phyloP scores from a whole-genome alignment of 2,888 invertebrate species.

The Eretmocerus hayati region DNA sequence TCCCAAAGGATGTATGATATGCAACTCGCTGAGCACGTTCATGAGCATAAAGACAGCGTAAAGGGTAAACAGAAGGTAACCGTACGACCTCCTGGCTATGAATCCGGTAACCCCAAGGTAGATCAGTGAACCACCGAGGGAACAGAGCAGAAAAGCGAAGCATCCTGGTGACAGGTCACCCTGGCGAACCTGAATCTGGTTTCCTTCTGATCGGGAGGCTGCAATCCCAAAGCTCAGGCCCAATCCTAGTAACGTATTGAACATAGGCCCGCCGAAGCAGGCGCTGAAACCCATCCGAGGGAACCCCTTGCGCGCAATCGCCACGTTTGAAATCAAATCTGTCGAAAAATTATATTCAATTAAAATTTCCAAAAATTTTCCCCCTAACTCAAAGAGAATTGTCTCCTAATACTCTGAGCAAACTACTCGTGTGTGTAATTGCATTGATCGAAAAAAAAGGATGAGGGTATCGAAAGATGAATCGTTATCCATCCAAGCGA shows the following conservation, averaged over 20 bases:
- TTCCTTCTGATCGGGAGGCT: conserved; percentile 25
- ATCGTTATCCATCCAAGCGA: too few species aligned
- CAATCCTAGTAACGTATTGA: conserved; percentile 50
- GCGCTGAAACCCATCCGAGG: conserved; percentile 62
- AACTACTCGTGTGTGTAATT: too few species aligned
- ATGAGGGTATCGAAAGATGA: too few species aligned
- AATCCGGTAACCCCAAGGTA: conserved; percentile 48
- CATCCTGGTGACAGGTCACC: conserved; percentile 47
- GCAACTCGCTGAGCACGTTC: conserved; percentile 49
- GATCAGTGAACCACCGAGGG: conserved; percentile 45
- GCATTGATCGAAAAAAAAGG: too few species aligned
- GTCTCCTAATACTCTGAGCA: too few species aligned
- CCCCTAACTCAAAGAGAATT: too few species aligned
- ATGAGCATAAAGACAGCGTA: conserved; percentile 50
- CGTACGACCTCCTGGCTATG: conserved; percentile 47
- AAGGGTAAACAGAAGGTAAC: conserved; percentile 46
- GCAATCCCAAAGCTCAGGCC: conserved; percentile 44
- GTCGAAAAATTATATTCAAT: too few species aligned
- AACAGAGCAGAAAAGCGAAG: conserved; percentile 46
- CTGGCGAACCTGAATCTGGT: conserved; percentile 36
- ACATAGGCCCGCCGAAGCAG: conserved; percentile 62
- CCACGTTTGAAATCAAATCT: conserved; percentile 57
- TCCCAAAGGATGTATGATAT: conserved; percentile 43
- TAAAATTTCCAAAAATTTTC: too few species aligned
- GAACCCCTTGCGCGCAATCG: conserved; percentile 57